phyloP scores from a whole-genome alignment of 2,888 invertebrate genomes.

The Ophion slaviceki region DNA sequence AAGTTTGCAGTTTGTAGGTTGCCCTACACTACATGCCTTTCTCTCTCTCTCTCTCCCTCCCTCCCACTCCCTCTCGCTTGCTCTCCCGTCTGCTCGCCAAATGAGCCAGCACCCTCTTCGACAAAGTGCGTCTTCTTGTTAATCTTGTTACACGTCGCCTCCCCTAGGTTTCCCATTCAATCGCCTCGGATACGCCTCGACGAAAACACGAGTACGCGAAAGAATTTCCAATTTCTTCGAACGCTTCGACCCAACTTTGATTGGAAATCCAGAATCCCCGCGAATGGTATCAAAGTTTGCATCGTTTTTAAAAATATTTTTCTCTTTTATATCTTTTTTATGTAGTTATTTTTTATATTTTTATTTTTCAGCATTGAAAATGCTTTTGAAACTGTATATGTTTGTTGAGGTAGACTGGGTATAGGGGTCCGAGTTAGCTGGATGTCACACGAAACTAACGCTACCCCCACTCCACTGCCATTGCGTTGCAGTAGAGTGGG shows the following conservation, averaged over 20 bases:
- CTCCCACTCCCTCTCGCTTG: neutral
- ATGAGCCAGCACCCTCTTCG: slow-evolving; percentile 41
- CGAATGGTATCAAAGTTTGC: too few species aligned
- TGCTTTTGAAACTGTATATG: too few species aligned
- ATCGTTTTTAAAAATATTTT: neutral
- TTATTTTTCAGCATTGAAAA: neutral
- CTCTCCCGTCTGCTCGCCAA: slow-evolving; percentile 30
- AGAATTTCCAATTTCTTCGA: slow-evolving; percentile 11
- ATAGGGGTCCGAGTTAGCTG: too few species aligned
- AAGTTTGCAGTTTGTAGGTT: slow-evolving; percentile 70
- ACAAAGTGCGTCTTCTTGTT: slow-evolving; percentile 53
- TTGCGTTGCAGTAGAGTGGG: too few species aligned
- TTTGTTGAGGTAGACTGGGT: too few species aligned
- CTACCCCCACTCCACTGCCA: too few species aligned
- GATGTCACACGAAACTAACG: too few species aligned
- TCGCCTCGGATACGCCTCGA: slow-evolving; percentile 34
- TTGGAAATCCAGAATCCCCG: slow-evolving; percentile 4
- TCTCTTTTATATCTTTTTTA: neutral
- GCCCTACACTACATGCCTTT: slow-evolving; percentile 20
- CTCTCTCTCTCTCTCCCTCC: slow-evolving; percentile 13
- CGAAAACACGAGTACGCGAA: slow-evolving; percentile 15
- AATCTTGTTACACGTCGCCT: slow-evolving; percentile 55
- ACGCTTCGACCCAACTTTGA: slow-evolving; percentile 33
- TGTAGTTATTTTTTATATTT: neutral
- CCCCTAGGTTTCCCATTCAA: slow-evolving; percentile 29